Evolutionary conservation across 2,797 vertebrate species (phyloP).

Genomic region (Channallabes apus): DNA sequence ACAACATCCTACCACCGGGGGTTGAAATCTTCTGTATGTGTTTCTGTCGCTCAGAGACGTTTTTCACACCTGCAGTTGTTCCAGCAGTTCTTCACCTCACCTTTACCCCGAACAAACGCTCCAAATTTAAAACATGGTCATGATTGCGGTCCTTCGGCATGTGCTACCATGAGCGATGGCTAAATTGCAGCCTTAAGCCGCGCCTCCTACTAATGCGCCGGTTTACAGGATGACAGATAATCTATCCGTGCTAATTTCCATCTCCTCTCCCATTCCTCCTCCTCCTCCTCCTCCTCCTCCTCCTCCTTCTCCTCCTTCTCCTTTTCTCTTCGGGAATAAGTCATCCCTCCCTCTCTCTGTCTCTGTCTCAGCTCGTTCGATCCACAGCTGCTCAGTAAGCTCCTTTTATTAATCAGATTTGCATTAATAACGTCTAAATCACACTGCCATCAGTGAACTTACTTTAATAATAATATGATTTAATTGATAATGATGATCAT

Average conservation of each 20-base stretch:
- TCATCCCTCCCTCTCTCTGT: conserved; percentile 52
- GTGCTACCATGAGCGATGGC: conserved; percentile 73
- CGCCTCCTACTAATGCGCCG: conserved; percentile 56
- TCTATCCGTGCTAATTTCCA: conserved; percentile 81
- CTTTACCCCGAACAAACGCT: background rate
- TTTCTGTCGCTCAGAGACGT: background rate
- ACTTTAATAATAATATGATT: background rate
- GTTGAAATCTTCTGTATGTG: background rate
- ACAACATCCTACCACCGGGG: too few relatives aligned
- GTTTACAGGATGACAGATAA: conserved; percentile 73
- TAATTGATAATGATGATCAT: background rate
- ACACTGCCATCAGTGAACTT: conserved; percentile 18
- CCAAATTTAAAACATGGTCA: background rate
- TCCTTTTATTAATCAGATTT: conserved; percentile 39
- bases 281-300: too few relatives aligned
- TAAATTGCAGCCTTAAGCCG: conserved; percentile 66
- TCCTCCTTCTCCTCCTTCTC: conserved; percentile 49
- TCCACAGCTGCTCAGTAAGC: conserved; percentile 51
- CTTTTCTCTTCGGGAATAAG: conserved; percentile 54
- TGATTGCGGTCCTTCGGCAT: background rate
- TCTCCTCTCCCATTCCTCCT: conserved; percentile 56
- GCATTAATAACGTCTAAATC: conserved; percentile 38
- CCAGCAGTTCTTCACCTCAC: background rate
- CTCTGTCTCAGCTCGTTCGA: conserved; percentile 60
- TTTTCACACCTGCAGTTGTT: background rate